Base-by-base conservation (phyloP, 2,797 vertebrate genomes). In the Buphagus erythrorhynchus region DNA sequence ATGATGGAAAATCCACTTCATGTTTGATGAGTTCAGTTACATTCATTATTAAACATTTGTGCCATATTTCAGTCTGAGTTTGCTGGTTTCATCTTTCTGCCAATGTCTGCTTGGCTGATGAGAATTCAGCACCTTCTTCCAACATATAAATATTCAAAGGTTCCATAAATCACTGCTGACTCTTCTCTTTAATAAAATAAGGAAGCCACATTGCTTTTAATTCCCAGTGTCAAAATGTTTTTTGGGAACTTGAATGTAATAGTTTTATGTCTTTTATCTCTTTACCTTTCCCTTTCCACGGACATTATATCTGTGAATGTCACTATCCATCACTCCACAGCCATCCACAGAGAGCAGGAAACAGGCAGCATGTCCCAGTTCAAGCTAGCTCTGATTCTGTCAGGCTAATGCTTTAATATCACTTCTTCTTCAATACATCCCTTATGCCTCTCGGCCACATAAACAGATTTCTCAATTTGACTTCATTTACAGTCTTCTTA, bases 101-200 rank as follows among this genome's bases (percentile, higher is more conserved):
- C 93, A 90, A 61, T n/a, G 83, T 92, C 90, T 88, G 63, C 77
- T 92, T 93, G 86, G 77, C 92, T 46, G 68, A 85, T 79, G 92
- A 85, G 71, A 48, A 81, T 65, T 79, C 63, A 52, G 59, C 55
- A 57, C 40, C 61, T 92, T 73, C 63, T 83, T 93, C 83, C 92
- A 93, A 48, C n/a, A 22, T 4, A 49, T 49, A 95, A 88, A 92
- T 71, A 84, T 49, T 16, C 66, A 76, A 85, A 26, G 3, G 18
- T 59, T 88, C 59, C 79, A 42, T 88, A 93, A 95, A 95, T 88
- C 88, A 88, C 45, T 3, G 0, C 55, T 57, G 72, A 54, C 35
- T 80, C 57, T 75, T 65, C 54, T 67, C 42, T 51, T 84, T 69
- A 69, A 48, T 71, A 87, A 85, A 88, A 82, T 6, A 73, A 59